Conservation (phyloP, 2,888 invertebrate species). For the Cinara cedri region DNA sequence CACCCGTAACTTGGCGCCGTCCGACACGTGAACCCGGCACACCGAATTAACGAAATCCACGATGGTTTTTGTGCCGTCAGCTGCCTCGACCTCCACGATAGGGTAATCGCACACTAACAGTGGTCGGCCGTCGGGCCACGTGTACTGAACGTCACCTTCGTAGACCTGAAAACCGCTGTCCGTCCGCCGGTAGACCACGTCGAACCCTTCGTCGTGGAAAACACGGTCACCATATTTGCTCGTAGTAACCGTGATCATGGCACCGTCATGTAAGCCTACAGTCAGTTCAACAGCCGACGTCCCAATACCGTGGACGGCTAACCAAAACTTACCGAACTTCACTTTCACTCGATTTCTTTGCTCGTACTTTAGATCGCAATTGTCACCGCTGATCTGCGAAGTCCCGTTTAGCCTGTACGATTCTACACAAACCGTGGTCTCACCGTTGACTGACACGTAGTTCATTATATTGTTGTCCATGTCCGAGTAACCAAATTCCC, state of each 20-base stretch:
- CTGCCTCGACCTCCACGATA: not conserved
- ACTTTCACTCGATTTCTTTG: conserved; percentile 11
- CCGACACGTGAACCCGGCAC: conserved; percentile 3
- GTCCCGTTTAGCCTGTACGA: not conserved
- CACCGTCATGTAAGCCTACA: not conserved
- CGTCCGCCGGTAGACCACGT: not conserved
- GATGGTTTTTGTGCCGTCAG: not conserved
- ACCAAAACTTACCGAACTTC: conserved; percentile 12
- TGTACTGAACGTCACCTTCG: not conserved
- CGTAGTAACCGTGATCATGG: conserved; percentile 5
- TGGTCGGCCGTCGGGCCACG: not conserved
- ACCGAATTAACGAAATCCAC: not conserved
- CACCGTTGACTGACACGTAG: conserved; percentile 10
- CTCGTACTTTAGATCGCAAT: not conserved
- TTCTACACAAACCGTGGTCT: not conserved
- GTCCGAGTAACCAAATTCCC: not conserved
- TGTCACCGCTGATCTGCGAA: not conserved
- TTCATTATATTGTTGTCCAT: not conserved
- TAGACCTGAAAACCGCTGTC: too few species aligned
- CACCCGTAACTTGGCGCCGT: not conserved
- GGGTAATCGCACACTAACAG: not conserved
- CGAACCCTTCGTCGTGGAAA: not conserved
- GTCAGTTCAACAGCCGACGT: not conserved
- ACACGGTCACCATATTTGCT: not conserved
- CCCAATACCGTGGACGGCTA: not conserved